Evolutionary conservation across 2,797 vertebrate species (phyloP).

Genomic region (Megaceryle alcyon): DNA sequence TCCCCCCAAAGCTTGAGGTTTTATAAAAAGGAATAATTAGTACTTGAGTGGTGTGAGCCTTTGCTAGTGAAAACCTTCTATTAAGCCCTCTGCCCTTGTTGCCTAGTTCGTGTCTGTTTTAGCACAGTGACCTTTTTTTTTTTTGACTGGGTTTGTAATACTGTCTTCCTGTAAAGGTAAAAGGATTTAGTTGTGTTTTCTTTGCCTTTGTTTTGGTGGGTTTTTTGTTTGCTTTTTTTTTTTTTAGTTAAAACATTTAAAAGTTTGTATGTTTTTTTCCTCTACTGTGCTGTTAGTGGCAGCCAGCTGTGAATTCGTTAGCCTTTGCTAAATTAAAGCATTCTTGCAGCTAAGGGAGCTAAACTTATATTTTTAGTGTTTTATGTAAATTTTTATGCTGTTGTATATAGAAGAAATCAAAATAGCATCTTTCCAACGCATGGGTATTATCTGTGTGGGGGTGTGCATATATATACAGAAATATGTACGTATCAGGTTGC

Average conservation of each 20-base stretch:
- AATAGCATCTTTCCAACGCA: background rate
- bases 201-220: too few species aligned
- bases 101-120: background rate
- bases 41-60: background rate
- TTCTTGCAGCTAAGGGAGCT: background rate
- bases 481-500: background rate
- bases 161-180: background rate
- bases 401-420: background rate
- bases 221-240: too few species aligned
- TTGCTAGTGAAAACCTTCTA: background rate
- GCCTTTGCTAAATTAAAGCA: background rate
- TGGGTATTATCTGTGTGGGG: background rate
- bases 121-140: background rate
- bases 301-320: background rate
- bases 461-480: background rate
- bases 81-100: background rate
- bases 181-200: background rate
- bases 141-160: background rate
- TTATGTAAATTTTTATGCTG: background rate
- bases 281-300: background rate
- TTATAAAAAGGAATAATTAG: background rate
- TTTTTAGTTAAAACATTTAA: background rate
- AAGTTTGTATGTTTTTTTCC: background rate
- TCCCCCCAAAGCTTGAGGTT: rapidly evolving
- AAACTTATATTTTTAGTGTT: background rate